A percentile compares a stretch with the other conserved stretches of the same genome.
phyloP scores from a whole-genome alignment of 64 coral and sea anemone species.

The Hydrozoanthus tunicans region DNA sequence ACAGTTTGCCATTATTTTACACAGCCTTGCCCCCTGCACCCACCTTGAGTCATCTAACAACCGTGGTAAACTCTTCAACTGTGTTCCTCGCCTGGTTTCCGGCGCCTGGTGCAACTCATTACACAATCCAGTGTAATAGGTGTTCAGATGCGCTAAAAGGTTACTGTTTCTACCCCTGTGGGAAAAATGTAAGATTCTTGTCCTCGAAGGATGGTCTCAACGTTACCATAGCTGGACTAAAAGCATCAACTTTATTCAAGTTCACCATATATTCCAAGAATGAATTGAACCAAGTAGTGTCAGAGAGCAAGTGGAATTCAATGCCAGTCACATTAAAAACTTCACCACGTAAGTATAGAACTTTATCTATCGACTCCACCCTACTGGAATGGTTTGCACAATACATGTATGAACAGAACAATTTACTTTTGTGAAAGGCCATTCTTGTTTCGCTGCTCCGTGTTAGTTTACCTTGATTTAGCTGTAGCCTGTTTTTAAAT shows the following conservation, averaged over 20 bases:
- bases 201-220: background rate
- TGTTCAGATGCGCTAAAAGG: background rate
- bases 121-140: conserved; percentile 14
- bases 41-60: background rate
- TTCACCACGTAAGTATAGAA: background rate
- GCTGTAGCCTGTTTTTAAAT: no score
- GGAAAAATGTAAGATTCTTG: conserved; percentile 10
- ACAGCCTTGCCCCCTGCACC: conserved; percentile 31
- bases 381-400: no score
- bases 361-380: no score
- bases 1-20: no score
- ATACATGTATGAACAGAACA: no score
- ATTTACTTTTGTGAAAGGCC: no score
- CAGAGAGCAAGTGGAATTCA: conserved; percentile 14
- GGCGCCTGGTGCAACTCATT: background rate
- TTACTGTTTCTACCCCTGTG: conserved; percentile 12
- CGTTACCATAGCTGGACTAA: background rate
- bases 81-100: background rate
- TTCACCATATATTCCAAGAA: conserved; percentile 24
- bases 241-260: background rate
- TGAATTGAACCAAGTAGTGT: conserved; percentile 11
- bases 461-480: no score
- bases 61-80: background rate
- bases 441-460: no score
- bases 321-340: background rate